A percentile compares a stretch with the other conserved stretches of the same genome.
phyloP scores from a whole-genome alignment of 2,888 invertebrate genomes.

The Heliconius ismenius region DNA sequence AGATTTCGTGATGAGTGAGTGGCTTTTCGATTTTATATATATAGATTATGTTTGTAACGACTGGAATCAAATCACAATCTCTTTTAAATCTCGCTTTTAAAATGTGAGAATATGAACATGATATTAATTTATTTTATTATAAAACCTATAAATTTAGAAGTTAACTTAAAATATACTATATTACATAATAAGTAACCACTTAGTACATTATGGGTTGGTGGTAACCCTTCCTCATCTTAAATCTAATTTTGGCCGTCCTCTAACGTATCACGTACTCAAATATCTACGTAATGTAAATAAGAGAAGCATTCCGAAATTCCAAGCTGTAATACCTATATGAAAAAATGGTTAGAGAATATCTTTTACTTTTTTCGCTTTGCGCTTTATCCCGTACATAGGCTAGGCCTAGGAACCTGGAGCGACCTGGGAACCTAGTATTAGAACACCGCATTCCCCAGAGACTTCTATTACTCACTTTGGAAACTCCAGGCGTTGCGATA shows the following conservation, averaged over 20 bases:
- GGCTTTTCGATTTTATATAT: too few relatives aligned
- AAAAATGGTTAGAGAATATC: background rate
- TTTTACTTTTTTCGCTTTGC: background rate
- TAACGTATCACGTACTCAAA: slow-evolving; percentile 20
- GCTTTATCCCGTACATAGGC: background rate
- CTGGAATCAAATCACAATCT: too few relatives aligned
- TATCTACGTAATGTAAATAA: slow-evolving; percentile 18
- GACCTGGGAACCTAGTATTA: background rate
- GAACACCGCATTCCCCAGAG: too few relatives aligned
- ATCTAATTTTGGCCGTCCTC: slow-evolving; percentile 25
- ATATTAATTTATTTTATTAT: too few relatives aligned
- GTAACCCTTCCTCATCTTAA: slow-evolving; percentile 14
- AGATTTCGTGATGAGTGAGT: too few relatives aligned
- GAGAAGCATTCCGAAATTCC: slow-evolving; percentile 5
- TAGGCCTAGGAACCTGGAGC: too few relatives aligned
- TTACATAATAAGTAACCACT: background rate
- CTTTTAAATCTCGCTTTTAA: too few relatives aligned
- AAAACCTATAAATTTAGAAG: too few relatives aligned
- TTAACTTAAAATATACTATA: background rate
- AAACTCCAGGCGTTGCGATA: too few relatives aligned
- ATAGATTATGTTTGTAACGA: too few relatives aligned
- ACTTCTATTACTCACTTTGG: too few relatives aligned
- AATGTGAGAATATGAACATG: too few relatives aligned
- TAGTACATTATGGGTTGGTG: background rate
- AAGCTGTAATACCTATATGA: background rate